Evolutionary conservation across 2,113 vertebrate species (phyloP), one percentile per base, ranked within the genome.

Genomic region (Odocoileus virginianus): DNA sequence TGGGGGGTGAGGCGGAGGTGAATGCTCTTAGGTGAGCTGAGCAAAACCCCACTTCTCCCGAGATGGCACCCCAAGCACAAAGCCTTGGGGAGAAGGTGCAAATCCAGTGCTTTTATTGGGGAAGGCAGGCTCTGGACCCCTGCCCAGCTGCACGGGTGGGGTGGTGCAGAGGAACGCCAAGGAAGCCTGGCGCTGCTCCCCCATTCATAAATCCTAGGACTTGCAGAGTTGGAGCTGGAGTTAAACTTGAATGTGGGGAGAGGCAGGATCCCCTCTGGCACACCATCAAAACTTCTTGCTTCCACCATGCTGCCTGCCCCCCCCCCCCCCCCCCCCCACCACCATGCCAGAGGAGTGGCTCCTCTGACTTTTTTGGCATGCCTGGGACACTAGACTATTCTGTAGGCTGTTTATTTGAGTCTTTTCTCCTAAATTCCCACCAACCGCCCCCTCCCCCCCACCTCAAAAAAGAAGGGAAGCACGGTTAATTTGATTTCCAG

Each of bases 291-390:
- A 71, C 6, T n/a, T 17, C 12, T 9, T 45, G 45, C 57, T 45
- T 57, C 33, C 3, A 36, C 25, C 9, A 13, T 6, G 15, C 21
- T 6, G 7, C 6, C 19, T 36, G 17, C 2, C 9, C 23, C 19
- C 40, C 25, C 4, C 4, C 64, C 17, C n/a, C 4, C 3, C 0
- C 23, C 4, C 8, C 67, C 19, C 2, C 47, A 19, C 2, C 47
- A 19, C 58, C 9, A 36, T 1, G 0, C 54, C 52, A 17, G 30
- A 15, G 50, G 25, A 55, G 6, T 15, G 1, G 13, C 47, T 55
- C 54, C 33, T 57, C 36, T 30, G 52, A 2, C 25, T 79, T 43
- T 71, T 58, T 3, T 43, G 47, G 43, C 7, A 54, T 28, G 3
- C 6, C 33, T 21, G n/a, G 50, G 57, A 93, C 11, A 16, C 43